Base-by-base conservation (phyloP, 2,113 vertebrate species). In the Cololabis saira region DNA sequence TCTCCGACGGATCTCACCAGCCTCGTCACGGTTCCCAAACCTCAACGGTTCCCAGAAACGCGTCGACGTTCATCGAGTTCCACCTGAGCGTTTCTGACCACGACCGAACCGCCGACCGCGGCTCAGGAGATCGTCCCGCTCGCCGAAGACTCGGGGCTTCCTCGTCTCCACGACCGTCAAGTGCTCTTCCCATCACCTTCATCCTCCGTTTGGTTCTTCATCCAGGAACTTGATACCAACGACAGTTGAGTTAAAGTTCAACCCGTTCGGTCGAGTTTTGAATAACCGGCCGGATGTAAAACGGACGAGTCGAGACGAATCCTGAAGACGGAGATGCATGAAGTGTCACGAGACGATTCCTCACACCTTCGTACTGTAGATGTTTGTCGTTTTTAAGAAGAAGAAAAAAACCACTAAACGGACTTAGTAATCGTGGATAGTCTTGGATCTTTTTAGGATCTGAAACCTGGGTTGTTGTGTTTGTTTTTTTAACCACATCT, bases 151-250 rank as follows among this genome's bases (percentile, higher is more conserved):
- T 30, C 5, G 8, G 8, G 75, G 37, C 52, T 52, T 61, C 66
- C 53, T 42, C 19, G 11, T 68, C 67, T 66, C 66, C 52, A 43
- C 48, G 30, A 72, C 67, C 78, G 74, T 85, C 49, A 92, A 90
- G 90, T 92, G 90, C 61, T 74, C 85, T 90, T 90, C 83, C 18
- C 52, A 56, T 67, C 44, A 54, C 4, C 24, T 42, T 8, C n/a
- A n/a, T n/a, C 75, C 57, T n/a, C 21, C n/a, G n/a, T 22, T 58
- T 11, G 14, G 3, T 15, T 47, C 50, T 4, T n/a, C 21, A 10
- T 45, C 7, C 16, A 54, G 12, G 13, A 60, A 68, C 3, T 27
- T 2, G 5, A 27, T 27, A 27, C 24, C 24, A n/a, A 27, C 24
- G 5, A 5, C 24, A 27, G 24, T 27, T 27, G 5, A 2, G 24